Evolutionary conservation across 2,113 vertebrate species (phyloP).

Genomic region (Parus major): DNA sequence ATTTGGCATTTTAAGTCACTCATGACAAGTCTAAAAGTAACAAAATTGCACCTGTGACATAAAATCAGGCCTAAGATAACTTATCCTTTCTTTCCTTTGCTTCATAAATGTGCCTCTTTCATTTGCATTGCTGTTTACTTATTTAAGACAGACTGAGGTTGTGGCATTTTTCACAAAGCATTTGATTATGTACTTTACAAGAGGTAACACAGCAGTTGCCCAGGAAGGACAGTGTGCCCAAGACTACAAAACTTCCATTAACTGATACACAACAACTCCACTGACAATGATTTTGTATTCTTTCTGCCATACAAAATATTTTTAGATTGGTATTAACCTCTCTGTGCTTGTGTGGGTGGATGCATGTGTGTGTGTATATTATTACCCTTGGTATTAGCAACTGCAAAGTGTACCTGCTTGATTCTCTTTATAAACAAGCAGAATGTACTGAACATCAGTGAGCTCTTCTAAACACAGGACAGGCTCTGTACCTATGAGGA

Average conservation of each 20-base stretch:
- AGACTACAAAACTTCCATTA: not conserved
- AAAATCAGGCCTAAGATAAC: not conserved
- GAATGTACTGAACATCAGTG: not conserved
- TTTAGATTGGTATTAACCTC: constrained; percentile 15
- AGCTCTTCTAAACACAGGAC: not conserved
- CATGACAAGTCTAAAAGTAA: not conserved
- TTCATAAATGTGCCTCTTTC: not conserved
- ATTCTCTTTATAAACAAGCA: not conserved
- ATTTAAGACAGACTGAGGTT: not conserved
- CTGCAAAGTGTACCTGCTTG: not conserved
- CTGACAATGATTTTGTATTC: not conserved
- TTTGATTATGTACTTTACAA: not conserved
- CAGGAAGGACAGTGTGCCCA: not conserved
- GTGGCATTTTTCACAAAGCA: not conserved
- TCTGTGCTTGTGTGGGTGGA: not conserved
- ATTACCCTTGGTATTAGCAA: not conserved
- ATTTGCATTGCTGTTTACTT: not conserved
- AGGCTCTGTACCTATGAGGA: not conserved
- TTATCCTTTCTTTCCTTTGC: not conserved
- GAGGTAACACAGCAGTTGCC: not conserved
- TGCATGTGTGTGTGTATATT: not conserved
- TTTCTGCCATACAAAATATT: constrained; percentile 22
- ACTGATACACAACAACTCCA: not conserved
- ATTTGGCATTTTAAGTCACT: constrained; percentile 6
- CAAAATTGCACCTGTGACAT: not conserved